Base-by-base conservation (phyloP, 1,140 invertebrate genomes). In the Papilio dardanus region DNA sequence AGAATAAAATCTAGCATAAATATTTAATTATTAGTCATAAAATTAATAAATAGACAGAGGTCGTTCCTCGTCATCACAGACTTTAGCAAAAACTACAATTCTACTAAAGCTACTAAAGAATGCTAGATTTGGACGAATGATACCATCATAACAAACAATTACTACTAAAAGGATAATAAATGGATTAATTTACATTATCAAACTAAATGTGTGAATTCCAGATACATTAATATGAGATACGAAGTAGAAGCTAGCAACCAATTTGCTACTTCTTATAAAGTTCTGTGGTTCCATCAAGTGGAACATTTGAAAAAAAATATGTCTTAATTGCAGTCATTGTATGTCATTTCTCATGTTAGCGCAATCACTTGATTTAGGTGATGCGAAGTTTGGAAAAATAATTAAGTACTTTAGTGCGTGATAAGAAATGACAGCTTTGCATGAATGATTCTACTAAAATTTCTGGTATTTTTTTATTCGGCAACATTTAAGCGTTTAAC, bases 41-140 rank as follows among this genome's bases (percentile, higher is more conserved):
- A 78, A 46, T 67, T 68, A 75, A 78, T 73, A 81, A 80, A 71
- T 76, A 74, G 71, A 77, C 58, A 62, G 75, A 79, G 75, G 75
- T 74, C 79, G 75, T 77, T 75, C 76, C 79, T 83, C 80, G 75
- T 79, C 86, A 81, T 80, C 83, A 62, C 24, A 77, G 83, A 87
- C 83, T 87, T 86, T 84, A 79, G 82, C 77, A 79, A 85, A 86
- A 84, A 82, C 81, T 81, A 79, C 81, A 82, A 76, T 77, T 68
- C 81, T 50, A 78, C 68, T 77, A 74, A 69, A 62, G 46, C 79
- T 62, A 67, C 62, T 58, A 75, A 30, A 66, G 46, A 14, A 14
- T 50, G 24, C 24, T 21, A 66, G n/a, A 46, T 65, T 77, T 50
- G 67, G 30, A 21, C 6, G 19, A 8, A 19, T 73, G 42, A n/a